Base-by-base conservation (phyloP, 2,888 invertebrate genomes). In the Chironomus tentans region DNA sequence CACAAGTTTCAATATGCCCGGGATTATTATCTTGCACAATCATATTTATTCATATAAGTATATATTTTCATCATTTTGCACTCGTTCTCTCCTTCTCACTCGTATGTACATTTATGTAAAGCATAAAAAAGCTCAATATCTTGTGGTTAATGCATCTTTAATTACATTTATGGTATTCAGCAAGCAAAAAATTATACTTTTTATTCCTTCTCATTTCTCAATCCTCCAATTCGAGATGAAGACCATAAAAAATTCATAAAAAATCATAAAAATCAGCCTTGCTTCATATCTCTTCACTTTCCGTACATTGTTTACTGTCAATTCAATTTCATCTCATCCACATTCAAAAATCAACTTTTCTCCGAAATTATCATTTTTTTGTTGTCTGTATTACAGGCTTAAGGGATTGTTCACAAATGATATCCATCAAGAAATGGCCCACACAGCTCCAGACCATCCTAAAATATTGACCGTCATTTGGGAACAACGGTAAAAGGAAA, bases 141-240 rank as follows among this genome's bases (percentile, higher is more conserved):
- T 15, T 65, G 65, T 24, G 65, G 65, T 65, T 65, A 65, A 65
- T 65, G 65, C 24, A 65, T 65, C 21, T 65, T 65, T 65, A 65
- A 65, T 65, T 24, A 24, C 18, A 65, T 10, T 65, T 65, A 22
- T 22, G 24, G 15, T 56, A 18, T 56, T 56, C 18, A 50, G 5
- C 13, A 56, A 56, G 18, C 7, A 38, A 38, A 10, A 38, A 38
- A 38, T 38, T 38, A 38, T 38, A 38, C 38, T 38, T 38, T 38
- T 38, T 38, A 38, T 38, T 38, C 38, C 38, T 38, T 10, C 38
- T 38, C 38, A 38, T 38, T 38, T 38, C 38, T 38, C 38, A 38
- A 38, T 38, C 38, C 38, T 4, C 38, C 38, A 38, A 38, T 15
- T 56, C 15, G 18, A 7, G 15, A 15, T 56, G 15, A 15, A 18